Evolutionary conservation across 2,888 invertebrate genomes (phyloP), one percentile per base, ranked within the genome.

Genomic region (Heteropelma amictum): DNA sequence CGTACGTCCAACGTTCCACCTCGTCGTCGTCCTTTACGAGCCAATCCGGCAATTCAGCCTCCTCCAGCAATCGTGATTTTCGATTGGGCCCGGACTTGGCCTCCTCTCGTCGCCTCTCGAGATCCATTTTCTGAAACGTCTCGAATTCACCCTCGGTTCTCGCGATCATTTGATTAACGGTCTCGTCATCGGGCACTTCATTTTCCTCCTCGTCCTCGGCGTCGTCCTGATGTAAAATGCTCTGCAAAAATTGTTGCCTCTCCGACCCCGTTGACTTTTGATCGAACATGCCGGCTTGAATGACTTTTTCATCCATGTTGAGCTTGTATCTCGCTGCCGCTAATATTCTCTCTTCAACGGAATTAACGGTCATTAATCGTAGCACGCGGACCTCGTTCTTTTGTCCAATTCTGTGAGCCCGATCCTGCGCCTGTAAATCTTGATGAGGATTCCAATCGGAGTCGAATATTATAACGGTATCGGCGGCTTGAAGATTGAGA

Each of bases 361-460:
- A 98, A 90, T 99, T 99, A 1, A 99, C 99, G 0, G 99, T 99
- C 96, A 99, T 98, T 73, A 99, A 91, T 61, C 99, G 93, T 64
- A 99, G 90, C 0, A 99, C 99, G 30, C 99, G 94, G 73, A 99
- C 98, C 90, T 99, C 99, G 88, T 99, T 98, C 79, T 98, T 94
- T 90, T 99, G 99, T 0, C 99, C 99, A 82, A 99, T 99, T 90
- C 99, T 95, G 93, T 99, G 99, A 2, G 99, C 99, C 87, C 99
- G 94, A 92, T 99, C 99, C 91, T 99, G 99, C 0, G 99, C 99
- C 93, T 99, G 99, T 81, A 99, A 92, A 92, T 99, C 99, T 92
- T 99, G 99, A 91, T 99, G 99, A 1, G 99, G 99, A 92, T 99
- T 99, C 99, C 99, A 99, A 90, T 99, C 99, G 0, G 99, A 99